Conservation (phyloP, 2,888 invertebrate genomes). For the Hirtodrosophila histrioides region DNA sequence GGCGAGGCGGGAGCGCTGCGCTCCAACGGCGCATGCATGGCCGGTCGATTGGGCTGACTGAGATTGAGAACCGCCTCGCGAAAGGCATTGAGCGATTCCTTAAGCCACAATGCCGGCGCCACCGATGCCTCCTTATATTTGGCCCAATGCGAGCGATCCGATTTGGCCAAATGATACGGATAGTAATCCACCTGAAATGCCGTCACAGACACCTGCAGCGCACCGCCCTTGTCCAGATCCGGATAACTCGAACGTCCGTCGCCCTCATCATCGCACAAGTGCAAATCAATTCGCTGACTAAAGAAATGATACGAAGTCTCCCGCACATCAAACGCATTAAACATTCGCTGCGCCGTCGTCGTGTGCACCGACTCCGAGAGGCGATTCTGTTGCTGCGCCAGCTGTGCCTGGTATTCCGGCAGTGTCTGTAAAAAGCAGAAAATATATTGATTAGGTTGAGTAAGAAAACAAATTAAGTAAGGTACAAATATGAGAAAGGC, state of each 20-base stretch:
- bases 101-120: constrained; percentile 94
- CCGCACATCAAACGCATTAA: constrained; percentile 95
- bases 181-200: constrained; percentile 96
- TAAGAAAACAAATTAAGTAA: too few relatives aligned
- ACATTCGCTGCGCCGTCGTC: constrained; percentile 87
- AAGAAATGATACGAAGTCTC: constrained; percentile 99
- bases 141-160: constrained; percentile 95
- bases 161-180: constrained; percentile 96
- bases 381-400: constrained; percentile 86
- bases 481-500: too few relatives aligned
- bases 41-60: constrained; percentile 87
- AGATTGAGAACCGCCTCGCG: constrained; percentile 90
- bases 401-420: constrained; percentile 90
- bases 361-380: constrained; percentile 81
- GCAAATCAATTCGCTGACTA: constrained; percentile 96
- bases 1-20: constrained; percentile 82
- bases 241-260: constrained; percentile 93
- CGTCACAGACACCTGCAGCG: constrained; percentile 94
- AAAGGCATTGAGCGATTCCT: constrained; percentile 92
- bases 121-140: constrained; percentile 91
- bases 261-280: constrained; percentile 97
- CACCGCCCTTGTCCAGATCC: constrained; percentile 94
- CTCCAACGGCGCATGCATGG: constrained; percentile 83
- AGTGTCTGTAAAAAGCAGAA: constrained; percentile 84
- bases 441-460: background rate